phyloP scores from a whole-genome alignment of 2,888 invertebrate species.

The Syritta pipiens region DNA sequence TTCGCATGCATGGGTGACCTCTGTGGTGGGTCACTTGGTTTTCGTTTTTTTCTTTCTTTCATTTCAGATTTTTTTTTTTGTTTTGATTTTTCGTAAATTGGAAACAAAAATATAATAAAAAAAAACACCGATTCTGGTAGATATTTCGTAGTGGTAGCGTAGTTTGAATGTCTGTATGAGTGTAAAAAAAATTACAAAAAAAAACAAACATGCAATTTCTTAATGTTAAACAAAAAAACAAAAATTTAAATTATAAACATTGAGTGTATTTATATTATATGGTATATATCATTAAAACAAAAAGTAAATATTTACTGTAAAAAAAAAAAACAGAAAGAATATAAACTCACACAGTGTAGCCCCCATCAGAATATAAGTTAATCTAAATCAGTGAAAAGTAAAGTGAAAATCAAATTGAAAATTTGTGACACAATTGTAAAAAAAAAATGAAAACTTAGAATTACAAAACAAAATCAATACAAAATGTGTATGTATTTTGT shows the following conservation, averaged over 20 bases:
- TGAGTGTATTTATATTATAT: constrained; percentile 68
- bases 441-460: constrained; percentile 55
- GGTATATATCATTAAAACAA: constrained; percentile 68
- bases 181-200: constrained; percentile 45
- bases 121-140: constrained; percentile 56
- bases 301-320: constrained; percentile 75
- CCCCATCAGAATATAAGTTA: constrained; percentile 52
- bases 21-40: background rate
- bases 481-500: constrained; percentile 75
- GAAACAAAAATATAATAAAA: constrained; percentile 21
- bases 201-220: constrained; percentile 52
- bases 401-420: constrained; percentile 37
- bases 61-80: constrained; percentile 15
- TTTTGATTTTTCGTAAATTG: constrained; percentile 18
- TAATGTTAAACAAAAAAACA: constrained; percentile 53
- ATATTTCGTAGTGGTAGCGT: constrained; percentile 53
- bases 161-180: constrained; percentile 66
- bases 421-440: constrained; percentile 47
- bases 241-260: constrained; percentile 30
- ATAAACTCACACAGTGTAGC: constrained; percentile 40
- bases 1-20: constrained; percentile 15
- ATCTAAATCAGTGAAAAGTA: constrained; percentile 44
- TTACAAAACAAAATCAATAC: constrained; percentile 33
- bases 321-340: constrained; percentile 66
- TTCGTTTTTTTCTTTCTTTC: background rate